Evolutionary conservation across 1,140 invertebrate genomes (phyloP), one percentile per base, ranked within the genome.

Genomic region (Zophobas morio): DNA sequence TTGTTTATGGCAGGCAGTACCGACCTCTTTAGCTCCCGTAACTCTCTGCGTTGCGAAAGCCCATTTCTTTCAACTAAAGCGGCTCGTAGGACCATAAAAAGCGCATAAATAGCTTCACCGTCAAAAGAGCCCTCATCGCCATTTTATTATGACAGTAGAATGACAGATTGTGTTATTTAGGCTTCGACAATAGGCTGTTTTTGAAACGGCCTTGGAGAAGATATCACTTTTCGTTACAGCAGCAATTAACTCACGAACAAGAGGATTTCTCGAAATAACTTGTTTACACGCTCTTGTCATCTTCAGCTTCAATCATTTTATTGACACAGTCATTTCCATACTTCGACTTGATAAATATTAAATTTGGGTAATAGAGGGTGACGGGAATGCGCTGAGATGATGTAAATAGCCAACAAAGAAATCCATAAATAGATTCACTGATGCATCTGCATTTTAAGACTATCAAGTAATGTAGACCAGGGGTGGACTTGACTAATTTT

Each of bases 321-420:
- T 51, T 51, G 49, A 51, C 49, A 51, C 6, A 51, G 20, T 51
- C 3, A 3, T 57, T 3, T 57, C 3, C 33, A 35, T 57, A 35
- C 32, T 4, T 8, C 54, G 35, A 57, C 54, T 33, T 57, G 33
- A 57, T 57, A 57, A 57, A 57, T 57, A 57, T 57, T 57, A 57
- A 57, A 57, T 57, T 57, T 34, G 54, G 33, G 33, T 57, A 57
- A 57, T 57, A 57, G 33, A 8, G 54, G 33, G 54, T 57, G 54
- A 35, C 54, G 54, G 39, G 60, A 66, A 66, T 66, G 60, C 39
- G 20, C 60, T 57, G 33, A 34, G 40, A 66, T 66, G 60, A 66
- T 66, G 60, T 66, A 66, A 66, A 66, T 66, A 66, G 60, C 60
- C 39, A 66, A 66, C 60, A 66, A 66, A 66, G 60, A 66, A 66